Percentiles rank a stretch among this genome's conserved stretches.
phyloP scores from a whole-genome alignment of 2,113 vertebrate genomes.

The Scomber colias region DNA sequence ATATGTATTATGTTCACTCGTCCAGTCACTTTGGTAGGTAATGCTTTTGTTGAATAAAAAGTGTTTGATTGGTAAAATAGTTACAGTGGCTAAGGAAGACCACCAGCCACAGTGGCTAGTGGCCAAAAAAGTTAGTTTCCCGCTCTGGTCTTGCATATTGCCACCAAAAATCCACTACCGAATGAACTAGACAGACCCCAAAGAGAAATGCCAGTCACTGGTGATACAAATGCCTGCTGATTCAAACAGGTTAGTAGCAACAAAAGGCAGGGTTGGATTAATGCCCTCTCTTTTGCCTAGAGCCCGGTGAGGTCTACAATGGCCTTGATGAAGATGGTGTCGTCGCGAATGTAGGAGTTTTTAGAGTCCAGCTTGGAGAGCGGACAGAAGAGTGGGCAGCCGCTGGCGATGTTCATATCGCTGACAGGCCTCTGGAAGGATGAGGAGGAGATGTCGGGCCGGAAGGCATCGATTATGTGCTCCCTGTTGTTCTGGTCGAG shows the following conservation, averaged over 20 bases:
- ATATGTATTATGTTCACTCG: background rate
- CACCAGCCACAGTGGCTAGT: constrained; percentile 3
- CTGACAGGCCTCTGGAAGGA: constrained; percentile 96
- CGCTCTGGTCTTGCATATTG: constrained; percentile 34
- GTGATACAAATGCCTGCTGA: constrained; percentile 28
- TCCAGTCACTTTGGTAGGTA: constrained; percentile 37
- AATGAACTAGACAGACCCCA: constrained; percentile 28
- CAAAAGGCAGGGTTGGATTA: constrained; percentile 36
- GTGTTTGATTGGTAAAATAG: constrained; percentile 20
- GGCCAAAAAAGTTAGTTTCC: background rate
- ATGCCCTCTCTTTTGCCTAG: constrained; percentile 69
- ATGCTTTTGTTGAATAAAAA: constrained; percentile 39
- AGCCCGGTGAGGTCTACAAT: constrained; percentile 97
- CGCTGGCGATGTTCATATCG: constrained; percentile 98
- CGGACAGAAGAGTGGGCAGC: constrained; percentile 97
- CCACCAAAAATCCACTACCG: constrained; percentile 23
- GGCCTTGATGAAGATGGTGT: constrained; percentile 98
- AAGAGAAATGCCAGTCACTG: constrained; percentile 24
- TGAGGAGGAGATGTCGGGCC: constrained; percentile 93
- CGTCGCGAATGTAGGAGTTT: constrained; percentile 94
- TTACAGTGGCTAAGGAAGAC: constrained; percentile 12
- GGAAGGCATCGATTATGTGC: constrained; percentile 97
- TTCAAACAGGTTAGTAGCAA: constrained; percentile 46
- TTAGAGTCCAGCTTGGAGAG: constrained; percentile 93
- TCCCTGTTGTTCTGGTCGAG: constrained; percentile 97